Percentiles rank a stretch among this genome's conserved stretches.
Conservation (phyloP, 1,140 invertebrate species). For the Drosophila sp. region DNA sequence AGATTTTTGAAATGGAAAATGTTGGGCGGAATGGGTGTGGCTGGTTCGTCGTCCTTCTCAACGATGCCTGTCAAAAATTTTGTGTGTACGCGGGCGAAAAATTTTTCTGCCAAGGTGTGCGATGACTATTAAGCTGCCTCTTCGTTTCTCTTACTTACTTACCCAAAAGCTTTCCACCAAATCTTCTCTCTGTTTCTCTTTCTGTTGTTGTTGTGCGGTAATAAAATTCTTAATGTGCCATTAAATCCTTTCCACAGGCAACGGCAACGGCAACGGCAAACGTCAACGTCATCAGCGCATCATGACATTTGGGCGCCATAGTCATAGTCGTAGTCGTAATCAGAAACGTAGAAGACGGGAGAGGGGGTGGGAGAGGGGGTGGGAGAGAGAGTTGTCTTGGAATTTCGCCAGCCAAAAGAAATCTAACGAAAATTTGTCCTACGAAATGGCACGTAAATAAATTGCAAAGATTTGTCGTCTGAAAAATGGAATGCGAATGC, state of each 20-base stretch:
- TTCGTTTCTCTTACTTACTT: background rate
- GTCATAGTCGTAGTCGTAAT: constrained; percentile 38
- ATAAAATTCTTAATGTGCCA: constrained; percentile 81
- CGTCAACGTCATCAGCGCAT: constrained; percentile 77
- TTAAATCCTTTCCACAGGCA: constrained; percentile 79
- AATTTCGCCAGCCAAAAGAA: constrained; percentile 78
- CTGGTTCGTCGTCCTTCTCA: constrained; percentile 4
- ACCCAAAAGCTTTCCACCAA: background rate
- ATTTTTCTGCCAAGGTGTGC: constrained; percentile 73
- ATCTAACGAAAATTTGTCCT: constrained; percentile 77
- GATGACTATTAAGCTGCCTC: constrained; percentile 53
- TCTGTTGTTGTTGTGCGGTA: constrained; percentile 66
- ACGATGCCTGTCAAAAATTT: constrained; percentile 73
- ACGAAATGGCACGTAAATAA: constrained; percentile 82
- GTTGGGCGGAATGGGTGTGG: background rate
- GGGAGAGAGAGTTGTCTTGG: constrained; percentile 58
- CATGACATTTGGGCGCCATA: constrained; percentile 72
- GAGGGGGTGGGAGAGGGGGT: background rate
- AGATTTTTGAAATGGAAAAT: constrained; percentile 58
- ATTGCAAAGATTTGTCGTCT: constrained; percentile 80
- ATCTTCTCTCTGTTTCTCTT: background rate
- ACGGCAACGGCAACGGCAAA: background rate
- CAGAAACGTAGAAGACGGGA: constrained; percentile 4
- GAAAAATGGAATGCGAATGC: constrained; percentile 29
- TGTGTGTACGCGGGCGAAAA: constrained; percentile 72